These are phyloP conservation scores for Pseudochirops corinnae DNA, from an alignment of 2,797 vertebrate genomes.

Conservation along the genomic window DNA sequence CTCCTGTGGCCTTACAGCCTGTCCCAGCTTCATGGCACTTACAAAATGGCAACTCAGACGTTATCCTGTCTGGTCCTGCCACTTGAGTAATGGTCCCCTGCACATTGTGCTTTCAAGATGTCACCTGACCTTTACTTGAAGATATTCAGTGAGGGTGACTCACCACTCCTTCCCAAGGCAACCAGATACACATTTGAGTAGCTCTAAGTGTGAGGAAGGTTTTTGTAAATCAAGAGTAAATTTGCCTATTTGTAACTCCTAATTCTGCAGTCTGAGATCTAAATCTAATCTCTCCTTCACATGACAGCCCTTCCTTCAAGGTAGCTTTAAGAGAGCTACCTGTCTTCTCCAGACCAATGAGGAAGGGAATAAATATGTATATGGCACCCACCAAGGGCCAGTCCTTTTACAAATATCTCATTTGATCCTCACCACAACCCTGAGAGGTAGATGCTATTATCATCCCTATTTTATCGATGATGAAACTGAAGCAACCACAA, in stretches of 20 bases:
- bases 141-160: background rate
- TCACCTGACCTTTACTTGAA: background rate
- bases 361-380: background rate
- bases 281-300: background rate
- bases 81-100: background rate
- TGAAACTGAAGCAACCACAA: background rate
- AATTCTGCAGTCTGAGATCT: background rate
- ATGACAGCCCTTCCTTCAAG: background rate
- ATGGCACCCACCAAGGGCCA: background rate
- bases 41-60: background rate
- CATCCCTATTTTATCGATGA: background rate
- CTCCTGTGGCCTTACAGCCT: background rate
- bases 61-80: background rate
- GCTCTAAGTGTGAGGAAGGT: background rate
- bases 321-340: background rate
- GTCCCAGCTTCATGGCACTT: background rate
- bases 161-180: background rate
- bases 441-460: background rate
- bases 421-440: background rate
- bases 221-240: background rate
- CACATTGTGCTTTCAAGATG: background rate
- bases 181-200: background rate
- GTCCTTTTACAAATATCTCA: background rate
- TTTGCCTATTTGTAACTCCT: background rate
- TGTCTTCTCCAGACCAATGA: background rate